Base-by-base conservation (phyloP, 2,797 vertebrate species). In the Molossus molossus region DNA sequence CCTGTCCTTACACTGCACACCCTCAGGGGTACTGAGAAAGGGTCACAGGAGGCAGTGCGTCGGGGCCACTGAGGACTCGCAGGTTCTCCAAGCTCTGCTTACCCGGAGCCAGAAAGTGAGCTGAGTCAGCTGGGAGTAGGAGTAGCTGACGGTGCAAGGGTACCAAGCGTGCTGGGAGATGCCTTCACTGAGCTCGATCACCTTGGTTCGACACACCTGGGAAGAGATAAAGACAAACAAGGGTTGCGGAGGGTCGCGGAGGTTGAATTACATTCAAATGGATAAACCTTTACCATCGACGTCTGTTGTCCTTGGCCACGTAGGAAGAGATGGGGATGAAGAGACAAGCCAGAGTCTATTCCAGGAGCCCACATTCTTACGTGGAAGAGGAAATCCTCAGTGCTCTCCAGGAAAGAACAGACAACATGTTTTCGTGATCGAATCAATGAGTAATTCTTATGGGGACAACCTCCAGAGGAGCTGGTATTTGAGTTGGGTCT, bases 161-260 rank as follows among this genome's bases (percentile, higher is more conserved):
- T 99, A 99, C 99, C 99, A 99, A 33, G 99, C 99, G 0, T 99
- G 99, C 97, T 99, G 99, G 58, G 99, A 99, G 94, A 99, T 98
- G 2, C 99, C 99, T 60, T 99, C 99, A 0, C 98, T 99, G 69
- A 99, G 96, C 93, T 99, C 99, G 3, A 99, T 99, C 98, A 99
- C 99, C 97, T 99, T 99, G 72, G 99, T 99, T 95, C 99, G 99
- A 97, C 99, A 99, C 15, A 98, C 98, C 99, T 99, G 92, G 29
- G 27, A 89, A 95, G 50, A 95, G 40, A 62, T 1, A 64, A 76
- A 97, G 40, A 33, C 48, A 92, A 95, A 79, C 94, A 84, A 75
- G 65, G 7, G 67, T 50, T 75, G 79, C 29, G 48, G 17, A 83
- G 70, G 17, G 37, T 91, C 29, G 70, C 33, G 21, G 77, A 64